Base-by-base conservation (phyloP, 1,140 invertebrate genomes). In the Heliconius congener region DNA sequence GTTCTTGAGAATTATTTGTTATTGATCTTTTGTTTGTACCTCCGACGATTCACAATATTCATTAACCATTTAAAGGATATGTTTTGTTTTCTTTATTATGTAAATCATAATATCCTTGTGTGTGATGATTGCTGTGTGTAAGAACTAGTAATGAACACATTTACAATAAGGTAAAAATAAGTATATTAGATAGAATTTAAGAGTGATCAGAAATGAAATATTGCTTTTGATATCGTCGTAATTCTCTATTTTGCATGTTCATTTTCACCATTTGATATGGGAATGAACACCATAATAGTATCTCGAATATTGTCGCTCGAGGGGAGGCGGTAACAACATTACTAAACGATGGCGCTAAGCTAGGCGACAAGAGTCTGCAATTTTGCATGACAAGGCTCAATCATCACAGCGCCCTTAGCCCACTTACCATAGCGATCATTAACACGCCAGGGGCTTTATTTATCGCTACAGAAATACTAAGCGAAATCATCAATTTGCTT, bases 1-100 rank as follows among this genome's bases (percentile, higher is more conserved):
- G 85, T 90, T 92, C 86, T 86, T 79, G 73, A 77, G 86, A 90
- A 91, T 80, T 88, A 84, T 88, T 87, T 88, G 86, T 85, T 87
- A 79, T 88, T 86, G 79, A 86, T 88, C 74, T 79, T 83, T 78
- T 88, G 79, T 88, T 90, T 88, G 81, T 66, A 87, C 74, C 77
- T 84, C 70, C 79, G 60, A 83, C 84, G 78, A 75, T 70, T 81
- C 75, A 71, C 74, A 66, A 80, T 79, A 57, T 84, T 85, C 82
- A 87, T 87, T 85, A 84, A 84, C 80, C 82, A 78, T 87, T 88
- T 88, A 84, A 83, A 79, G 80, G 81, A 71, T 80, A 83, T 87
- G 84, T 86, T 55, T 80, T 73, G 71, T 81, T 83, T 84, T 79
- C 13, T 73, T 8, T 19, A 78, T 74, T 19, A 73, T 73, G 55